Evolutionary conservation across 2,888 invertebrate species (phyloP).

Genomic region (Platypus cylindrus): DNA sequence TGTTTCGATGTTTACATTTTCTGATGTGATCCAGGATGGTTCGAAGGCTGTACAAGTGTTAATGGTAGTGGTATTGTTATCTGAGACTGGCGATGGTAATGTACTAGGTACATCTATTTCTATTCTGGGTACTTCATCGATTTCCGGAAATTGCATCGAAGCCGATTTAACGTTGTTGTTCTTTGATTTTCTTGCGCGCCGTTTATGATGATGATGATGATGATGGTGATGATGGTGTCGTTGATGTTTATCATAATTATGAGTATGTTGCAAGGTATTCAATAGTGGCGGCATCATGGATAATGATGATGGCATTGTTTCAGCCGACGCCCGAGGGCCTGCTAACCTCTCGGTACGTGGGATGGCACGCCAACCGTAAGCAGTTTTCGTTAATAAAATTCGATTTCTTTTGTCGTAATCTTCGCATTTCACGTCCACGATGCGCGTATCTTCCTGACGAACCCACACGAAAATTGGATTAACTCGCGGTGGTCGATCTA

Average conservation of each 20-base stretch:
- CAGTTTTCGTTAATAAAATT: slow-evolving; percentile 68
- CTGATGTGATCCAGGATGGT: slow-evolving; percentile 12
- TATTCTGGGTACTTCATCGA: slow-evolving; percentile 20
- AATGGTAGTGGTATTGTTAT: too few relatives aligned
- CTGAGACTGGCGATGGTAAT: slow-evolving; percentile 3
- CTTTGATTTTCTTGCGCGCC: slow-evolving; percentile 24
- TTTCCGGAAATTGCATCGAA: slow-evolving; percentile 31
- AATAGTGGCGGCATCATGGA: too few relatives aligned
- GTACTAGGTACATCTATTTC: slow-evolving; percentile 17
- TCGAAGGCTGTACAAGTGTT: slow-evolving; percentile 15
- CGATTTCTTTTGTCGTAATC: slow-evolving; percentile 79
- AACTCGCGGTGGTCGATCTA: slow-evolving; percentile 45
- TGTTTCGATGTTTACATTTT: slow-evolving; percentile 42
- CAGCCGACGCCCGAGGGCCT: slow-evolving; percentile 36
- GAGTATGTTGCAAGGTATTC: too few relatives aligned
- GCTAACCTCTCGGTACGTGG: slow-evolving; percentile 58
- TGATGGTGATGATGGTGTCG: slow-evolving; percentile 21
- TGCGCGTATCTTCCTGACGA: slow-evolving; percentile 64
- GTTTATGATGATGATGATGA: slow-evolving; percentile 24
- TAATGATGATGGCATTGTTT: slow-evolving; percentile 32
- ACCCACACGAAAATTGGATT: slow-evolving; percentile 81
- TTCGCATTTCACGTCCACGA: slow-evolving; percentile 75
- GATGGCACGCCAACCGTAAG: slow-evolving; percentile 70
- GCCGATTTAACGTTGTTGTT: slow-evolving; percentile 28
- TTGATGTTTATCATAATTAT: too few relatives aligned